These are phyloP conservation scores for Hyles euphorbiae DNA, from an alignment of 1,140 invertebrate genomes.

Conservation along the genomic window DNA sequence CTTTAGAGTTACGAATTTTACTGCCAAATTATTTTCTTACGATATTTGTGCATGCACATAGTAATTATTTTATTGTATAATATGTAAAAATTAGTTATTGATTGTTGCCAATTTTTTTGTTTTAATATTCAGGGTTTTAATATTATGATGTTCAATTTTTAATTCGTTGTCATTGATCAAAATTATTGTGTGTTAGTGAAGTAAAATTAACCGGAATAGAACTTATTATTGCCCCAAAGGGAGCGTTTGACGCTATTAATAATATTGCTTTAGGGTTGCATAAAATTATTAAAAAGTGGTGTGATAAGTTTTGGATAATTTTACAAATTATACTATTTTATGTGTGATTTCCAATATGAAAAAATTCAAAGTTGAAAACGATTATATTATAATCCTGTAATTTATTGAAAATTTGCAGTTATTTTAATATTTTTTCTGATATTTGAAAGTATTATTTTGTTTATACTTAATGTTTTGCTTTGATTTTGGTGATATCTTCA, in stretches of 20 bases:
- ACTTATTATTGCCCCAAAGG: conserved; percentile 68
- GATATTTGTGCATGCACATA: conserved; percentile 72
- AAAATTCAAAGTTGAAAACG: conserved; percentile 54
- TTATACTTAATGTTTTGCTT: conserved; percentile 40
- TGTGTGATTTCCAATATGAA: conserved; percentile 70
- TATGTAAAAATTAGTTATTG: conserved; percentile 69
- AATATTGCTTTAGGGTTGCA: conserved; percentile 72
- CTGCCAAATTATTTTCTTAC: conserved; percentile 76
- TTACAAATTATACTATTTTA: conserved; percentile 75
- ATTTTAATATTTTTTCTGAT: conserved; percentile 42
- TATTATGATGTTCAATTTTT: conserved; percentile 67
- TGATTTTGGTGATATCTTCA: conserved; percentile 50
- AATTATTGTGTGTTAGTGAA: conserved; percentile 73
- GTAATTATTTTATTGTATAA: conserved; percentile 73
- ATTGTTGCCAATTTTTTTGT: conserved; percentile 72
- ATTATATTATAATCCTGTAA: conserved; percentile 46
- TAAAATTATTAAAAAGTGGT: conserved; percentile 73
- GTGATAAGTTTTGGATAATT: conserved; percentile 75
- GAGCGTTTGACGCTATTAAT: conserved; percentile 73
- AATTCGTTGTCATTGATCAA: conserved; percentile 73
- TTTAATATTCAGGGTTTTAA: conserved; percentile 72
- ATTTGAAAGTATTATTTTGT: conserved; percentile 59
- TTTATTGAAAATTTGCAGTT: conserved; percentile 44
- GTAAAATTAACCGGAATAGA: conserved; percentile 70
- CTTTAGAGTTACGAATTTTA: conserved; percentile 74